Base-by-base conservation (phyloP, 2,113 vertebrate genomes). In the Tyto alba region DNA sequence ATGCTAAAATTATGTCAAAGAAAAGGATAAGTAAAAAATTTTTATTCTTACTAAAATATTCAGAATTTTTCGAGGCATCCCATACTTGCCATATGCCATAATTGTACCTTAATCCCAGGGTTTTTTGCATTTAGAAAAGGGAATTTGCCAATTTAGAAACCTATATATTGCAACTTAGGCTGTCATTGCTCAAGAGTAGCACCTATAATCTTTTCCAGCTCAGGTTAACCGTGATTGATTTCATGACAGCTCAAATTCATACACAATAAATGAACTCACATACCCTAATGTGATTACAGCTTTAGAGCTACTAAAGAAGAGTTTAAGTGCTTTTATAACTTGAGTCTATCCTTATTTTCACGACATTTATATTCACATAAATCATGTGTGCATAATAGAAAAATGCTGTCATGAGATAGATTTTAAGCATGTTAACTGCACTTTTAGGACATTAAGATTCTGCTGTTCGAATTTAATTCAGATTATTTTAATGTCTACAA, bases 381-480 rank as follows among this genome's bases (percentile, higher is more conserved):
- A 90, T 96, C 88, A 94, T 40, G 13, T 48, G 72, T 52, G n/a
- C 57, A 88, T 48, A 96, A 89, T 25, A 89, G 66, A 85, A 96
- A 96, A 94, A 82, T 40, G 52, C 22, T 85, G 23, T 92, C 91
- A 56, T 25, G 66, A 89, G 17, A 93, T 55, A 79, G 6, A 89
- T 83, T 97, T 91, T 55, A 52, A 91, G 66, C 75, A 90, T 80
- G 88, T 64, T 92, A 94, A 79, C 84, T 95, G 29, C 4, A 79
- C 16, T 96, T 97, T 92, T 68, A 89, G 88, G 36, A 93, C 47
- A 89, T 17, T 34, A 21, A 17, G 6, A 91, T 94, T 74, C n/a
- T 76, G 47, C 34, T 82, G 29, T 89, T 97, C 87, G 12, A 86
- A 47, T 94, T 94, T 96, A 95, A 95, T 96, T 96, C 43, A 90